Percentiles rank a stretch among this genome's conserved stretches.
These are phyloP conservation scores for Babyrousa celebensis DNA, from an alignment of 2,797 vertebrate species.

Conservation along the genomic window DNA sequence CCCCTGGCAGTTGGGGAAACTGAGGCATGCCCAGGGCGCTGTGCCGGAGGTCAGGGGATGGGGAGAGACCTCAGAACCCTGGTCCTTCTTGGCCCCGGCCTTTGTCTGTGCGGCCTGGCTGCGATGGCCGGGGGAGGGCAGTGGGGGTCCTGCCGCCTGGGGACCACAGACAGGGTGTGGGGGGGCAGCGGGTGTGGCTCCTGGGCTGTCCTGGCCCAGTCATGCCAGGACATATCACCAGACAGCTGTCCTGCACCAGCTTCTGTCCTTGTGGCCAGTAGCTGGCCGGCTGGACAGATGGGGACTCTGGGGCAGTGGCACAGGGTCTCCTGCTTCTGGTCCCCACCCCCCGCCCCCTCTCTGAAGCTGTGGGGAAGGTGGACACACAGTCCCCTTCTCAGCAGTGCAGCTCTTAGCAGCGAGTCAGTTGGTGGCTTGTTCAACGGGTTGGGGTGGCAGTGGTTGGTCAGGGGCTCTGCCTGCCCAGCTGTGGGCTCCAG, in stretches of 20 bases:
- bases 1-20: not conserved
- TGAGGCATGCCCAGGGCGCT: not conserved
- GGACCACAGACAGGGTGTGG: not conserved
- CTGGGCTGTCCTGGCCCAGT: not conserved
- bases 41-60: not conserved
- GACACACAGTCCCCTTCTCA: not conserved
- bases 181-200: not conserved
- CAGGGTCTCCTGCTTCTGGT: not conserved
- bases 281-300: not conserved
- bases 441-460: not conserved
- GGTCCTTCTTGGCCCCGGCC: fast-evolving
- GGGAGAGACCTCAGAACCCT: not conserved
- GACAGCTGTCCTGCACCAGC: not conserved
- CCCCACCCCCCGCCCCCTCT: not conserved
- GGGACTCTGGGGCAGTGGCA: not conserved
- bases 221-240: not conserved
- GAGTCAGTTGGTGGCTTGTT: not conserved
- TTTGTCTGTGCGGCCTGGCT: not conserved
- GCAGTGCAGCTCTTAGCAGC: no score
- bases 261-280: not conserved
- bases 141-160: not conserved
- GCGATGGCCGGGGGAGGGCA: not conserved
- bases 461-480: not conserved
- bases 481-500: not conserved
- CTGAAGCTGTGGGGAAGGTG: fast-evolving